Percentiles rank a stretch among this genome's conserved stretches.
phyloP scores from a whole-genome alignment of 1,140 invertebrate species.

The Physella acuta region DNA sequence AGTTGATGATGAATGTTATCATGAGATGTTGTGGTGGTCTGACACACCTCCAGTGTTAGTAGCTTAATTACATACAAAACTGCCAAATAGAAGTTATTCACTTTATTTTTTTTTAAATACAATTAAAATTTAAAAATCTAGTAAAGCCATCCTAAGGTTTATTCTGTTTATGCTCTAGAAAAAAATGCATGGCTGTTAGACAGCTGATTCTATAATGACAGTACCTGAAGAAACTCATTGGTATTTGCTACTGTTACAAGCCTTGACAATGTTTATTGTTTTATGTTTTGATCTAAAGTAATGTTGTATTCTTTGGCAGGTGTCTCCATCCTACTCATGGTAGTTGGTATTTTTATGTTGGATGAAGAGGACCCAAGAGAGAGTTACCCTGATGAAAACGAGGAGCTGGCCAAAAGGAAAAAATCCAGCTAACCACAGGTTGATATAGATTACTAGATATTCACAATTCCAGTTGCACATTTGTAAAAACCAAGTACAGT shows the following conservation, averaged over 20 bases:
- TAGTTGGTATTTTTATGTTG: slow-evolving; percentile 9
- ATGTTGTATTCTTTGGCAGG: slow-evolving; percentile 12
- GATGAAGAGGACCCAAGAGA: not conserved
- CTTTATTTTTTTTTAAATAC: no score
- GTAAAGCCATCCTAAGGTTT: not conserved
- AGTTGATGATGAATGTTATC: no score
- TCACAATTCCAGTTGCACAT: no score
- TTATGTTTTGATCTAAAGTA: not conserved
- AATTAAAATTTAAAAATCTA: not conserved
- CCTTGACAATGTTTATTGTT: not conserved
- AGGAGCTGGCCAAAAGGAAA: slow-evolving; percentile 6
- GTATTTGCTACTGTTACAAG: not conserved
- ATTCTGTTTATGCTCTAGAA: not conserved
- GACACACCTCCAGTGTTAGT: no score
- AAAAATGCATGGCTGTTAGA: not conserved
- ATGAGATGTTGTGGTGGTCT: no score
- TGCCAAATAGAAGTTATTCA: no score
- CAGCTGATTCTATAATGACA: no score
- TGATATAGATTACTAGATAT: no score
- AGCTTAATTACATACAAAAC: no score
- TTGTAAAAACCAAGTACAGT: no score
- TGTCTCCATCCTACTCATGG: slow-evolving; percentile 20
- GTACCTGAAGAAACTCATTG: not conserved
- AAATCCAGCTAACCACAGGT: no score
- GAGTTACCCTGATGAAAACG: not conserved